Evolutionary conservation across 2,888 invertebrate species (phyloP).

Genomic region (Caenorhabditis plicata): DNA sequence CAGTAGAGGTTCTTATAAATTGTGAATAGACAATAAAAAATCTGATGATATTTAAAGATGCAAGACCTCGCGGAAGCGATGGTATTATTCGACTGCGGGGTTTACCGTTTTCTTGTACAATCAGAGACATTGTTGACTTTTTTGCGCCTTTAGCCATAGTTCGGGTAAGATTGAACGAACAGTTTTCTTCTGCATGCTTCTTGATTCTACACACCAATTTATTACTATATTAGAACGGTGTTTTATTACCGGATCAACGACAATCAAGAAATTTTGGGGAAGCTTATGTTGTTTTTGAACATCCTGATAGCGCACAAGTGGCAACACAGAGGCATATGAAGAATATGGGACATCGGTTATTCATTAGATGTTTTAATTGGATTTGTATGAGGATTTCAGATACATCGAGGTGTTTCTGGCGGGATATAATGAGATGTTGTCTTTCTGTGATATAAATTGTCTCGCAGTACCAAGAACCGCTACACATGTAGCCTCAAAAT

Average conservation of each 20-base stretch:
- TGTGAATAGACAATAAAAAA: no score
- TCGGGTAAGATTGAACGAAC: constrained; percentile 24
- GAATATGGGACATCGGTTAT: constrained; percentile 35
- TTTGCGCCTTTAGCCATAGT: constrained; percentile 34
- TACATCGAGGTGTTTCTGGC: constrained; percentile 47
- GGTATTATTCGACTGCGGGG: constrained; percentile 33
- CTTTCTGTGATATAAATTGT: constrained; percentile 29
- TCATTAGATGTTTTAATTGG: not conserved
- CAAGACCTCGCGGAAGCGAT: not conserved
- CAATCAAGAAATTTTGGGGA: constrained; percentile 24
- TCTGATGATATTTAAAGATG: not conserved
- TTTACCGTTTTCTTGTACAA: constrained; percentile 30
- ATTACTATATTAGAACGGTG: constrained; percentile 30
- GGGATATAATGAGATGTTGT: constrained; percentile 21
- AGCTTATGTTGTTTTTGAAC: constrained; percentile 36
- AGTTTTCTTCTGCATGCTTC: no score
- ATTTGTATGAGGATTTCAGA: constrained; percentile 11
- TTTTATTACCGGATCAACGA: constrained; percentile 32
- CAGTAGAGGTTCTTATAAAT: not conserved
- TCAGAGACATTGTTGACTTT: constrained; percentile 36
- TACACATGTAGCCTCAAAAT: not conserved
- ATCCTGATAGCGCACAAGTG: constrained; percentile 21
- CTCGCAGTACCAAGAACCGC: constrained; percentile 13
- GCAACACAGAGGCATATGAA: constrained; percentile 40
- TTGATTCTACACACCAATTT: no score